A percentile compares a stretch with the other conserved stretches of the same genome.
phyloP scores from a whole-genome alignment of 2,888 invertebrate species.

The Balanococcus diminutus region DNA sequence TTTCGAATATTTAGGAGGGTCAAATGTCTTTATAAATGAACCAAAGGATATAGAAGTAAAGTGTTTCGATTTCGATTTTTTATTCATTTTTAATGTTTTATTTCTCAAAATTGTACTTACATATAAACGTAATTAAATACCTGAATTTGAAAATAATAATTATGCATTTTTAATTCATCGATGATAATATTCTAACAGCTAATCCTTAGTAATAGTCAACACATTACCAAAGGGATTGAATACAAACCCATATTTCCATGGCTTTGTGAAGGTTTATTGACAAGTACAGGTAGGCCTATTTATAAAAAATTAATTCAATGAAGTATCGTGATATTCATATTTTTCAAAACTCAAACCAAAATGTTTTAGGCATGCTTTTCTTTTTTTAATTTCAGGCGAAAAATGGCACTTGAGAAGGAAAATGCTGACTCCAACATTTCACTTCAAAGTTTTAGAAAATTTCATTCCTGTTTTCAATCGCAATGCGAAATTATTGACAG shows the following conservation, averaged over 20 bases:
- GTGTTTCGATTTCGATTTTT: too few species aligned
- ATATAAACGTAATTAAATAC: too few species aligned
- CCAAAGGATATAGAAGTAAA: slow-evolving; percentile 57
- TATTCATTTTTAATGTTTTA: too few species aligned
- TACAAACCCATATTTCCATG: slow-evolving; percentile 56
- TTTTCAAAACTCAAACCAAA: too few species aligned
- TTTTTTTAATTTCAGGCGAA: slow-evolving; percentile 54
- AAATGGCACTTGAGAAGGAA: slow-evolving; percentile 71
- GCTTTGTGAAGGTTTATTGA: slow-evolving; percentile 57
- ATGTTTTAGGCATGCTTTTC: too few species aligned
- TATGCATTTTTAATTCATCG: too few species aligned
- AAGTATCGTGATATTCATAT: too few species aligned
- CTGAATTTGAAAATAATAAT: too few species aligned
- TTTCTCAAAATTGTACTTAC: too few species aligned
- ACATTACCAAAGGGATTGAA: slow-evolving; percentile 57
- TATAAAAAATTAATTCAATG: too few species aligned
- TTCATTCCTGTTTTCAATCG: slow-evolving; percentile 71
- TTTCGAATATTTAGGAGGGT: slow-evolving; percentile 56
- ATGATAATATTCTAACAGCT: slow-evolving; percentile 53
- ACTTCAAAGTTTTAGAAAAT: slow-evolving; percentile 73
- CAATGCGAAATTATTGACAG: slow-evolving; percentile 41
- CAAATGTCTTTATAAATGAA: slow-evolving; percentile 55
- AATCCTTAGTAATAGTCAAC: slow-evolving; percentile 57
- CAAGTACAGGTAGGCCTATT: slow-evolving; percentile 58
- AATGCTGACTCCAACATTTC: slow-evolving; percentile 72